Percentiles rank a stretch among this genome's conserved stretches.
Evolutionary conservation across 35 echinoderm and acorn worm genomes (phyloP).

Genomic region (Apostichopus californicus): DNA sequence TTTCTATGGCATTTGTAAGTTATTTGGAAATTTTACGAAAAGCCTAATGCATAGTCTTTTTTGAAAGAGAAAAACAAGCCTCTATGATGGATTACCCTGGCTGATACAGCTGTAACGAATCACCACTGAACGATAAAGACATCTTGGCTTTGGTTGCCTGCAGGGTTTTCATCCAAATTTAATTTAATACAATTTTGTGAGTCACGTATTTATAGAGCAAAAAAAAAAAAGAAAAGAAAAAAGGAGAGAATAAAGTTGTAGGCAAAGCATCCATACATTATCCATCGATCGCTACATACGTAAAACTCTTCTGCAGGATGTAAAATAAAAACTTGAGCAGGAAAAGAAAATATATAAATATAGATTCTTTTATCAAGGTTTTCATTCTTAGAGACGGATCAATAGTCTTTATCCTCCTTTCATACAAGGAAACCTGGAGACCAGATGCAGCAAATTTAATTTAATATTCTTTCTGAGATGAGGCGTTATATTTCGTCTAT

Average conservation of each 20-base stretch:
- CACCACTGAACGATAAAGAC: background rate
- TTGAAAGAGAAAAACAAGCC: background rate
- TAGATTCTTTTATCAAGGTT: background rate
- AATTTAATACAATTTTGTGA: constrained; percentile 2
- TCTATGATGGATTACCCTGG: background rate
- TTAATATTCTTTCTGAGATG: background rate
- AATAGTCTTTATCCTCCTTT: background rate
- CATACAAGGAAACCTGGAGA: background rate
- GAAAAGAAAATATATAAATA: background rate
- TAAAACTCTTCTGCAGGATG: background rate
- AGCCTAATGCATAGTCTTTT: background rate
- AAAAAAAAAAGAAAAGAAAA: background rate
- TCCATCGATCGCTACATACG: background rate
- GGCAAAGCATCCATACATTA: background rate
- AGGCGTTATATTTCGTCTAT: background rate
- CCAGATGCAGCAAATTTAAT: background rate
- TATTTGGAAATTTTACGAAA: background rate
- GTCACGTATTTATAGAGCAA: background rate
- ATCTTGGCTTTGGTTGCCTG: background rate
- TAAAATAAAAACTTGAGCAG: background rate
- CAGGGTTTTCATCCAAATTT: background rate
- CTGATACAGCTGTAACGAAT: background rate
- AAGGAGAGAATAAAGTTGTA: background rate
- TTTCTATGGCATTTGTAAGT: background rate
- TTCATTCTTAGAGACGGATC: background rate